Evolutionary conservation across 2,113 vertebrate genomes (phyloP), one percentile per base, ranked within the genome.

Genomic region (Oncorhynchus tshawytscha): DNA sequence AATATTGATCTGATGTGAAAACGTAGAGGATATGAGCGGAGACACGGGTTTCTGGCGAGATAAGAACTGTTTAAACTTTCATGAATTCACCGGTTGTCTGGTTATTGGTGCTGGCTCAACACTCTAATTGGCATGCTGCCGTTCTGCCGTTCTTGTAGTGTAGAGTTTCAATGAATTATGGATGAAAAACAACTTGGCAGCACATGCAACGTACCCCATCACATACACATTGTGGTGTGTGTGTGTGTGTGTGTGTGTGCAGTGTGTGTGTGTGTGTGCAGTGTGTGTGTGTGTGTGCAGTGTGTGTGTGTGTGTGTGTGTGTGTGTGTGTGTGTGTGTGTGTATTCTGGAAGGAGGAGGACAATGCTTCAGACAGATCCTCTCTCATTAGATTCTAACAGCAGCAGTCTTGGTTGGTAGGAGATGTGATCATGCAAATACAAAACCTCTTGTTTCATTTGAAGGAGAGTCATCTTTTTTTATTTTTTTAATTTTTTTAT

Each of bases 121-220:
- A 78, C 71, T 83, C 77, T 91, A 92, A 92, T 93, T 94, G 91
- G 89, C 87, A 90, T 80, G 87, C 89, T 87, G 84, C 86, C 31
- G 74, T 86, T 90, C 89, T 87, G 84, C 85, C 31, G 74, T 85
- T 90, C 84, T 76, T 85, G 83, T 81, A 82, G 86, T 85, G 83
- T 81, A 68, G 75, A 85, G 85, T 29, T 71, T 84, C 81, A 18
- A 93, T 94, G 87, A 90, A 94, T 93, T 89, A 93, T 93, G 87
- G 87, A 94, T 81, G 16, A 86, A 87, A 90, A 90, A 91, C 89
- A 93, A 87, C 79, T 76, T 76, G 67, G 81, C 85, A 82, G 51
- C 51, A 54, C 15, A 54, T 54, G 51, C 15, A 54, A 54, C 70
- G 69, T 88, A 84, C 79, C 86, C 88, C 82, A 88, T 91, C 92